Evolutionary conservation across 2,888 invertebrate species (phyloP).

Genomic region (Drosophila cognata): DNA sequence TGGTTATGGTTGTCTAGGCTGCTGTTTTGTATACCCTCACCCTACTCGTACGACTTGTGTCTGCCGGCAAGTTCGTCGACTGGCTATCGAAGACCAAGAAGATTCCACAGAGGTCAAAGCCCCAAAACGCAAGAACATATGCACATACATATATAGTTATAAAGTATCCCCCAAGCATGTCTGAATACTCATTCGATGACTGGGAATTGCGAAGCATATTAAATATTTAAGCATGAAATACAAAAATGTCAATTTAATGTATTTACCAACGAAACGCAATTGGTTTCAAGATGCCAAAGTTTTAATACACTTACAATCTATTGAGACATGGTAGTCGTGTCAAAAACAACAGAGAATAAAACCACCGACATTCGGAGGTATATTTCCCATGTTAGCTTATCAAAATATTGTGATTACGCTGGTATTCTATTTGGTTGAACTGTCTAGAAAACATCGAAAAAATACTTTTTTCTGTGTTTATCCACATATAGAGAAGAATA

Average conservation of each 20-base stretch:
- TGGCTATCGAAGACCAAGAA: slow-evolving; percentile 16
- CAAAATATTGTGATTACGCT: not conserved
- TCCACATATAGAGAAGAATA: not conserved
- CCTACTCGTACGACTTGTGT: slow-evolving; percentile 26
- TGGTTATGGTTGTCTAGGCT: slow-evolving; percentile 16
- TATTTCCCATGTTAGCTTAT: not conserved
- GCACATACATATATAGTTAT: not conserved
- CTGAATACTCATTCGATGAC: slow-evolving; percentile 40
- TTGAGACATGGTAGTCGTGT: not conserved
- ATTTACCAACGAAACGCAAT: not conserved
- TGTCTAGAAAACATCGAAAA: not conserved
- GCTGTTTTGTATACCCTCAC: slow-evolving; percentile 7
- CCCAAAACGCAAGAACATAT: slow-evolving; percentile 16
- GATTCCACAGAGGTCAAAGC: slow-evolving; percentile 41
- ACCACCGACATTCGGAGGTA: not conserved
- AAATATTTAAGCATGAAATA: slow-evolving; percentile 64
- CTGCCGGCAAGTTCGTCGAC: slow-evolving; percentile 41
- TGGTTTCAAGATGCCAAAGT: not conserved
- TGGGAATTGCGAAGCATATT: slow-evolving; percentile 50
- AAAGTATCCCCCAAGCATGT: slow-evolving; percentile 18
- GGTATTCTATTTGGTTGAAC: not conserved
- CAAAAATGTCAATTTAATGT: slow-evolving; percentile 63
- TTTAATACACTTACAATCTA: not conserved
- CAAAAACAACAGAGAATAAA: not conserved
- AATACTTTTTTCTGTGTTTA: not conserved